These are phyloP conservation scores for Zapornia atra DNA, from an alignment of 2,113 vertebrate species.

Conservation along the genomic window DNA sequence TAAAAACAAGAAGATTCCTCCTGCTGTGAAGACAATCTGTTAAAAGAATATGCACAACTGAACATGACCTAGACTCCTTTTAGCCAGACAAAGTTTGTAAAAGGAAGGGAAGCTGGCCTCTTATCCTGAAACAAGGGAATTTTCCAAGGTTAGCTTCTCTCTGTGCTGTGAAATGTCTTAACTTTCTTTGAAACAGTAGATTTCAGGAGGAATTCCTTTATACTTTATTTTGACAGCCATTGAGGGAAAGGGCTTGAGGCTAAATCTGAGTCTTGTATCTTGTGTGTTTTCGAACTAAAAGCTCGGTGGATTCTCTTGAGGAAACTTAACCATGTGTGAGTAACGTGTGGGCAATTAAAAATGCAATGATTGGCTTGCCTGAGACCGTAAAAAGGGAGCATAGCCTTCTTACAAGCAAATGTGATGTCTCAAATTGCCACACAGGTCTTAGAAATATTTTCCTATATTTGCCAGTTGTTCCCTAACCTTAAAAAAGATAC, in stretches of 20 bases:
- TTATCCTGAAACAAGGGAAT: neutral
- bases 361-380: neutral
- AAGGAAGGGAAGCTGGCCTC: neutral
- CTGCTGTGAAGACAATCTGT: conserved; percentile 6
- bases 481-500: neutral
- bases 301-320: neutral
- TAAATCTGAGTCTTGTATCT: neutral
- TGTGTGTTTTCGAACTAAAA: conserved; percentile 2
- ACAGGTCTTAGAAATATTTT: neutral
- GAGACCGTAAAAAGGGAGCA: neutral
- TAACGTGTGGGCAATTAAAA: neutral
- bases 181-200: neutral
- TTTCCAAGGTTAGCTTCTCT: neutral
- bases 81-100: neutral
- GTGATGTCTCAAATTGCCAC: neutral
- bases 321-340: neutral
- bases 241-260: conserved; percentile 24
- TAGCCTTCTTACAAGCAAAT: neutral
- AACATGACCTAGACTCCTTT: neutral
- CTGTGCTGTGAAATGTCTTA: neutral
- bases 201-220: neutral
- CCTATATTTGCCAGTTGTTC: neutral
- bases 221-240: neutral
- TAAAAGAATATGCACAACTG: neutral
- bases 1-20: conserved; percentile 44